Base-by-base conservation (phyloP, 1,140 invertebrate genomes). In the Caenorhabditis inopinata region DNA sequence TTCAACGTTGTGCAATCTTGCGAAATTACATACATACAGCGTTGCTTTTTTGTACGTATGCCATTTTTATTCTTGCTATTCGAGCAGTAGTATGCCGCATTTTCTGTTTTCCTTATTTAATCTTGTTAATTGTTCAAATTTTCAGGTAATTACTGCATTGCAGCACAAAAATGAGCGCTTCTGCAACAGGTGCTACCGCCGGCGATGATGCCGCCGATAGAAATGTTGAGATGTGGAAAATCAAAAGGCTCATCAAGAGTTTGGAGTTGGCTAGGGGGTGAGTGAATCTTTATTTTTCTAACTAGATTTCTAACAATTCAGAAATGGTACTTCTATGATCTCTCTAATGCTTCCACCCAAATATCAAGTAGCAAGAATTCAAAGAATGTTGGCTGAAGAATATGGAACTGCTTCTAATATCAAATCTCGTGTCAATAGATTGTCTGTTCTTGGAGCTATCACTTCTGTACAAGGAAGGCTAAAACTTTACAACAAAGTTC, bases 171-270 rank as follows among this genome's bases (percentile, higher is more conserved):
- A 68, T 68, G 58, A 68, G 58, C 58, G 58, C 58, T 68, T 32
- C 58, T 48, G 74, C 74, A 49, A 25, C 47, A 49, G 74, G 74
- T 51, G 78, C 80, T 62, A 49, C 49, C 29, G 49, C 58, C n/a
- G n/a, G 49, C 18, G 87, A 88, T n/a, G 84, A 86, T 42, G 53
- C 85, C 18, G 88, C 96, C 82, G 97, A 99, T 92, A 93, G 96
- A 88, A 99, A 99, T 93, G 97, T 99, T 78, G 96, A 99, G 92
- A 98, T 99, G 89, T 99, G 97, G 97, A 99, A 99, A 91, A 98
- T 99, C 89, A 99, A 98, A 90, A 98, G 98, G 90, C 92, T 99
- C 75, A 99, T 99, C 86, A 99, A 99, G 92, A 98, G 96, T 90
- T 92, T 99, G 90, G 97, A 99, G 91, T 94, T 97, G 92, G 97